A percentile compares a stretch with the other conserved stretches of the same genome.
Conservation (phyloP, 2,797 vertebrate genomes). For the Pangasius sanitwongsei region DNA sequence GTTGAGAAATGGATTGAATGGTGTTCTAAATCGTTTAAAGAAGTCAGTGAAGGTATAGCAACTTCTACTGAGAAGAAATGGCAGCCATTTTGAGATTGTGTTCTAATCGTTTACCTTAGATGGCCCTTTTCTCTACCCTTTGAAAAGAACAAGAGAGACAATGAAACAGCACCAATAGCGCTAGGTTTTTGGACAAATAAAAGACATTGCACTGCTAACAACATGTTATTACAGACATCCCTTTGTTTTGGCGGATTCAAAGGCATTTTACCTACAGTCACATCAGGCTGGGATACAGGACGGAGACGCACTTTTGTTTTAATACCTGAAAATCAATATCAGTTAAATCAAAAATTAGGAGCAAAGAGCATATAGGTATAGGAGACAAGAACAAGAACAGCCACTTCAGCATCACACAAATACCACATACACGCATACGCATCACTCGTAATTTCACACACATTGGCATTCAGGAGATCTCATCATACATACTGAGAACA, state of each 20-base stretch:
- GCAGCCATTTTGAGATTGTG: conserved; percentile 53
- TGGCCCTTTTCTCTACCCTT: conserved; percentile 65
- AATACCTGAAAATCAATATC: conserved; percentile 91
- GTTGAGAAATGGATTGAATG: conserved; percentile 40
- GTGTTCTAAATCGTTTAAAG: conserved; percentile 50
- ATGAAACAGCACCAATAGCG: conserved; percentile 61
- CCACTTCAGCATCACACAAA: conserved; percentile 55
- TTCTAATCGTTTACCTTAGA: conserved; percentile 64
- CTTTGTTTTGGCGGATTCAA: conserved; percentile 58
- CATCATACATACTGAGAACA: conserved; percentile 61
- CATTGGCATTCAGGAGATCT: conserved; percentile 36
- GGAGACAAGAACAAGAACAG: conserved; percentile 69
- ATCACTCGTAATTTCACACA: conserved; percentile 32
- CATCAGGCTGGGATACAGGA: conserved; percentile 81
- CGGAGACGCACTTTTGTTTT: conserved; percentile 78
- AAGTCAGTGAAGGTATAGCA: conserved; percentile 48
- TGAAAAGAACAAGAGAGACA: conserved; percentile 69
- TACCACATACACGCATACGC: conserved; percentile 51
- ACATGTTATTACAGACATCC: conserved; percentile 52
- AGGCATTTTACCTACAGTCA: conserved; percentile 89
- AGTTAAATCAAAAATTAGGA: conserved; percentile 75
- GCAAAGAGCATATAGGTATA: conserved; percentile 61
- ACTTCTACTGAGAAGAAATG: conserved; percentile 56
- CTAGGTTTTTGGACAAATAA: conserved; percentile 49
- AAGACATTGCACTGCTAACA: conserved; percentile 58